These are phyloP conservation scores for Dermatemys mawii DNA, from an alignment of 2,113 vertebrate species.

Conservation along the genomic window DNA sequence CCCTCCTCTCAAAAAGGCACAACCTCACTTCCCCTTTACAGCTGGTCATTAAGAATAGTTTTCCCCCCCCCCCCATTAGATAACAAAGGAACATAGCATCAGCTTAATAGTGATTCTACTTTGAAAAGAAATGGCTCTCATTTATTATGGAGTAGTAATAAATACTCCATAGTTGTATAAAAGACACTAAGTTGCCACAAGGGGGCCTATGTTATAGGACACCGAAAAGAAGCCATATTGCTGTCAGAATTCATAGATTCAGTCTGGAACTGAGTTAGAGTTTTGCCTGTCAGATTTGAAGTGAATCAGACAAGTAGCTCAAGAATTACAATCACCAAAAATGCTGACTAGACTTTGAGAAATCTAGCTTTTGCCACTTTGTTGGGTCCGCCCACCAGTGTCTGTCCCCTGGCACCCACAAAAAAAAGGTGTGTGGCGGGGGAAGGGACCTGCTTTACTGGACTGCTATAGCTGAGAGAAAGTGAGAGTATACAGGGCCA, in stretches of 20 bases:
- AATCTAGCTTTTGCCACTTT: background rate
- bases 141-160: background rate
- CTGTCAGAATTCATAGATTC: background rate
- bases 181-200: no score
- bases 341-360: background rate
- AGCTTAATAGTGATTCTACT: background rate
- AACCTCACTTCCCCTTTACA: background rate
- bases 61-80: background rate
- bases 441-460: background rate
- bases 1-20: background rate
- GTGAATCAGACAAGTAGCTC: background rate
- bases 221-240: background rate
- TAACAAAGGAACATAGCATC: background rate
- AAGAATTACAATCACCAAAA: background rate
- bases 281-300: background rate
- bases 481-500: background rate
- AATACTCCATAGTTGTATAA: background rate
- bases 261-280: background rate
- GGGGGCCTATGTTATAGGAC: background rate
- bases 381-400: rapidly evolving
- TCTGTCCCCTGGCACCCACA: rapidly evolving
- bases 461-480: background rate
- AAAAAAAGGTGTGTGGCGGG: no score
- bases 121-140: background rate
- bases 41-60: background rate